phyloP scores from a whole-genome alignment of 2,113 vertebrate species.

The Pedionomus torquatus region DNA sequence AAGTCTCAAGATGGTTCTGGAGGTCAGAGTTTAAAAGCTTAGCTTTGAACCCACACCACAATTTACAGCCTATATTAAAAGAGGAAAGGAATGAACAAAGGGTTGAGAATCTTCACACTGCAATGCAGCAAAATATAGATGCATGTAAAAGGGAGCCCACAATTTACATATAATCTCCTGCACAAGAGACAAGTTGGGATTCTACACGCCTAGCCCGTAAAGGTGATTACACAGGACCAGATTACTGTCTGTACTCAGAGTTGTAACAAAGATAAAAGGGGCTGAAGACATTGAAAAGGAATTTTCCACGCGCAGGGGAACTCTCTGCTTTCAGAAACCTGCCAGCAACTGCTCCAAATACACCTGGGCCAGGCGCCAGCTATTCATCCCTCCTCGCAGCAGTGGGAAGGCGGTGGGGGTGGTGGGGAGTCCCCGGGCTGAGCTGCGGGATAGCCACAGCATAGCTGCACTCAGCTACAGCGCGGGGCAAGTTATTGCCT shows the following conservation, averaged over 20 bases:
- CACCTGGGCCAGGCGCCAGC: neutral
- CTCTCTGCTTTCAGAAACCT: neutral
- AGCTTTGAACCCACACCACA: neutral
- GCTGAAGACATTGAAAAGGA: neutral
- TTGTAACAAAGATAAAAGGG: neutral
- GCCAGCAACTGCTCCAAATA: neutral
- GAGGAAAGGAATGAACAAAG: neutral
- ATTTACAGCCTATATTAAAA: neutral
- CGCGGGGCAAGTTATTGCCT: neutral
- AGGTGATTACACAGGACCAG: neutral
- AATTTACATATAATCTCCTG: neutral
- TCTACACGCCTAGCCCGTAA: neutral
- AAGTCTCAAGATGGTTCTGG: neutral
- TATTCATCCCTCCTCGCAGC: neutral
- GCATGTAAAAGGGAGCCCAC: neutral
- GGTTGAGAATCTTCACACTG: neutral
- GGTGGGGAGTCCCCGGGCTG: neutral
- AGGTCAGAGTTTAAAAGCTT: neutral
- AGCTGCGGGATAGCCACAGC: neutral
- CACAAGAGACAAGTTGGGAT: neutral
- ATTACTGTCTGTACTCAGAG: neutral
- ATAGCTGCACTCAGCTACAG: neutral
- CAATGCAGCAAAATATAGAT: neutral
- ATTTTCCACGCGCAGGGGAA: neutral
- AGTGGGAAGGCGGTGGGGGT: fast-evolving